A percentile compares a stretch with the other conserved stretches of the same genome.
These are phyloP conservation scores for Onychostoma macrolepis DNA, from an alignment of 2,113 vertebrate genomes.

Conservation along the genomic window DNA sequence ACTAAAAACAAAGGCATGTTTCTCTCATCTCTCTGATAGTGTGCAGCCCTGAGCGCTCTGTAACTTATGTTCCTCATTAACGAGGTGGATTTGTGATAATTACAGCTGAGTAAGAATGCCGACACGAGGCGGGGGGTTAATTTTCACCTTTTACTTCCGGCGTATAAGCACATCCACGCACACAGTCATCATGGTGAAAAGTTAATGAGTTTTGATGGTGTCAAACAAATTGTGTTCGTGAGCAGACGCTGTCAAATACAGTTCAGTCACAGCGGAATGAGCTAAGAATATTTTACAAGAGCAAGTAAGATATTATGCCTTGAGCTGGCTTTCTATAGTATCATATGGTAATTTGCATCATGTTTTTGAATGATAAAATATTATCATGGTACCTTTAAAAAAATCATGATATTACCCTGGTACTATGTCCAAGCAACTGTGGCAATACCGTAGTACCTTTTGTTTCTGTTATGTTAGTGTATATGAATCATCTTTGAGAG, in stretches of 20 bases:
- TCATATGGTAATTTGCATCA: background rate
- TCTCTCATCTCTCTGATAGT: slow-evolving; percentile 4
- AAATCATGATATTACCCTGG: background rate
- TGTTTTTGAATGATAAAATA: background rate
- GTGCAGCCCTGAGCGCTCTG: background rate
- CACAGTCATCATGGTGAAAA: background rate
- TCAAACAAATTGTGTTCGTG: background rate
- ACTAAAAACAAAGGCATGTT: background rate
- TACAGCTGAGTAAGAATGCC: slow-evolving; percentile 35
- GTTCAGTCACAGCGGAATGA: background rate
- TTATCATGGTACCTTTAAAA: background rate
- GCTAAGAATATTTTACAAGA: background rate
- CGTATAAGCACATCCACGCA: background rate
- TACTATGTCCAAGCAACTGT: background rate
- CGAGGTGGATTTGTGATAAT: slow-evolving; percentile 41
- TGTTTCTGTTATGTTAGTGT: background rate
- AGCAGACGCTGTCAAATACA: slow-evolving; percentile 8
- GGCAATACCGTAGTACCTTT: background rate
- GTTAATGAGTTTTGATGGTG: slow-evolving; percentile 3
- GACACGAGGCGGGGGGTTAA: slow-evolving; percentile 8
- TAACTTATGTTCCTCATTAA: slow-evolving; percentile 39
- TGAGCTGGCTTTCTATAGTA: background rate
- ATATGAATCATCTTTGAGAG: background rate
- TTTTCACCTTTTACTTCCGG: slow-evolving; percentile 43
- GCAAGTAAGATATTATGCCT: background rate